Evolutionary conservation across 2,113 vertebrate genomes (phyloP).

Genomic region (Monopterus albus): DNA sequence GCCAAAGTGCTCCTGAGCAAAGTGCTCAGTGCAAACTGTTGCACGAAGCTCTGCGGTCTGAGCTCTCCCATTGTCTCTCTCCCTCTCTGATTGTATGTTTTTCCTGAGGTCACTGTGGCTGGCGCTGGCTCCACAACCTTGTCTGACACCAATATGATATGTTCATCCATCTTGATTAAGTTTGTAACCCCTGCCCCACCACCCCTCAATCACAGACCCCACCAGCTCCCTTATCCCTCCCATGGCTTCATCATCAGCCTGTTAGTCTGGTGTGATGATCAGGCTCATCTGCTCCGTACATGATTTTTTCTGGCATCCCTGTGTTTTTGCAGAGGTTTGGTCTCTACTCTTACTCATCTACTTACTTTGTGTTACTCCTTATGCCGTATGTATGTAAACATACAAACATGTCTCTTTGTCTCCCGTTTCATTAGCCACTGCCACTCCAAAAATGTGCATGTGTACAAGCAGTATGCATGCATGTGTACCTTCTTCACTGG

Average conservation of each 20-base stretch:
- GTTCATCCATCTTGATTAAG: conserved; percentile 50
- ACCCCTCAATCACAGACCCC: conserved; percentile 22
- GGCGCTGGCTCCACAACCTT: conserved; percentile 27
- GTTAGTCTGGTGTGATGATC: conserved; percentile 18
- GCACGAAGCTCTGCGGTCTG: conserved; percentile 12
- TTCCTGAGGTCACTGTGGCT: conserved; percentile 31
- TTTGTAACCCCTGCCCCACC: background rate
- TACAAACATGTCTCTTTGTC: background rate
- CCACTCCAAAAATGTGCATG: background rate
- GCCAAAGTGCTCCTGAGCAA: conserved; percentile 51
- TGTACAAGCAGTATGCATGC: background rate
- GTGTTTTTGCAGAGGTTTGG: conserved; percentile 24
- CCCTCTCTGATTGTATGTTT: conserved; percentile 23
- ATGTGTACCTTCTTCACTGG: background rate
- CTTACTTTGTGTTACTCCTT: conserved; percentile 4
- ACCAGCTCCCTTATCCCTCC: conserved; percentile 3
- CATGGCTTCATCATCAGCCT: conserved; percentile 12
- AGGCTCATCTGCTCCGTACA: conserved; percentile 13
- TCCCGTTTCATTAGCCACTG: background rate
- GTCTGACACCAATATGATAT: conserved; percentile 42
- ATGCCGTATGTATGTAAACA: conserved; percentile 20
- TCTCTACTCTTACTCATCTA: background rate
- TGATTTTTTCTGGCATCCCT: conserved; percentile 19
- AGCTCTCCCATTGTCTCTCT: background rate
- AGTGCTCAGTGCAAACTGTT: conserved; percentile 7